Percentiles rank a stretch among this genome's conserved stretches.
phyloP scores from a whole-genome alignment of 2,113 vertebrate genomes.

The Paedocypris sp. region DNA sequence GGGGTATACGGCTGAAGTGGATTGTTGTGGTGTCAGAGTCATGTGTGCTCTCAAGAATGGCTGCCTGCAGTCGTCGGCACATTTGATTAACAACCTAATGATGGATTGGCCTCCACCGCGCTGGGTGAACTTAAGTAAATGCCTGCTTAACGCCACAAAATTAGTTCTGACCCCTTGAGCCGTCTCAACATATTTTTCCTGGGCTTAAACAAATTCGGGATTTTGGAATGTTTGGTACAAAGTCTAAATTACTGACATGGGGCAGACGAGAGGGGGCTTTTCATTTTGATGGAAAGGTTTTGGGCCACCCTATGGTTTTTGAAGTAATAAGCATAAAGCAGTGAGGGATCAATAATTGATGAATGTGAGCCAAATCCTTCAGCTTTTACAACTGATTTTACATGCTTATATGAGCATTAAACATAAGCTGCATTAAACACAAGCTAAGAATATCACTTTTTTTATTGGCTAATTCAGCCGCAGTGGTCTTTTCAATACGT shows the following conservation, averaged over 20 bases:
- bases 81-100: slow-evolving; percentile 29
- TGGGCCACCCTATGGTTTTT: background rate
- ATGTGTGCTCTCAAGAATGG: slow-evolving; percentile 18
- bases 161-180: slow-evolving; percentile 44
- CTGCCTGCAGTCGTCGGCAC: slow-evolving; percentile 24
- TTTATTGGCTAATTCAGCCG: slow-evolving; percentile 4
- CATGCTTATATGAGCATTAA: slow-evolving; percentile 5
- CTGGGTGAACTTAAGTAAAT: slow-evolving; percentile 38
- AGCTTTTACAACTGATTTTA: slow-evolving; percentile 19
- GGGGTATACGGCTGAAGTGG: slow-evolving; percentile 12
- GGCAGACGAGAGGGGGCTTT: slow-evolving; percentile 5
- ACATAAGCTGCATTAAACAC: slow-evolving; percentile 1
- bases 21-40: slow-evolving; percentile 12
- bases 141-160: slow-evolving; percentile 40
- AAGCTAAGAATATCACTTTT: background rate
- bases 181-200: slow-evolving; percentile 36
- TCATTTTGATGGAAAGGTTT: background rate
- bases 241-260: slow-evolving; percentile 27
- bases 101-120: slow-evolving; percentile 36
- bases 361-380: too few relatives aligned
- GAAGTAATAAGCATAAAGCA: background rate
- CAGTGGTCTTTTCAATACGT: background rate
- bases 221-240: slow-evolving; percentile 23
- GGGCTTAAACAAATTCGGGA: slow-evolving; percentile 7
- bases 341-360: slow-evolving; percentile 24